phyloP scores from a whole-genome alignment of 2,113 vertebrate genomes.

The Tretioscincus oriximinensis region DNA sequence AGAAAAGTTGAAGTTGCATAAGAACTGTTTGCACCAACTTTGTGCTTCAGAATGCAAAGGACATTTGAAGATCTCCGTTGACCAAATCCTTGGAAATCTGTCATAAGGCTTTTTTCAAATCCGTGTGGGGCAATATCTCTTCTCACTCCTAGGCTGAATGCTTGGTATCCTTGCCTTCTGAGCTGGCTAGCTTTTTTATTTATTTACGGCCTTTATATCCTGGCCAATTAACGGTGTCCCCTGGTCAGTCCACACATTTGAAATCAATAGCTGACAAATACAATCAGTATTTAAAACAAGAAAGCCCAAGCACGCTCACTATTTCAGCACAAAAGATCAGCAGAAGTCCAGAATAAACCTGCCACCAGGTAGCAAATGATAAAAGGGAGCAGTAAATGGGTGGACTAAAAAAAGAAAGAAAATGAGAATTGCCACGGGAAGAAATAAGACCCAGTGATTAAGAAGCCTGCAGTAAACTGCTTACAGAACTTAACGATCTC shows the following conservation, averaged over 20 bases:
- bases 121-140: too few relatives aligned
- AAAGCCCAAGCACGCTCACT: neutral
- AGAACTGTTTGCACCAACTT: too few relatives aligned
- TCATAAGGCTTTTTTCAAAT: too few relatives aligned
- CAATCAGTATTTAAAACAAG: neutral
- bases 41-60: too few relatives aligned
- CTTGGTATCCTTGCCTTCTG: neutral
- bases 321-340: neutral
- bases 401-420: neutral
- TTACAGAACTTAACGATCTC: neutral
- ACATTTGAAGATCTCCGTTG: too few relatives aligned
- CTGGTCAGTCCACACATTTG: neutral
- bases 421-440: neutral
- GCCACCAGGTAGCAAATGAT: neutral
- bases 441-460: neutral
- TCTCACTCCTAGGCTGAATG: too few relatives aligned
- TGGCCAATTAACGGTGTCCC: neutral
- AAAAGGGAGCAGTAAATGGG: neutral
- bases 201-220: neutral
- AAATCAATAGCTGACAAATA: neutral
- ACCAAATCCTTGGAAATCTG: too few relatives aligned
- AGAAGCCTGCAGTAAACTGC: neutral
- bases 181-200: neutral
- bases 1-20: too few relatives aligned
- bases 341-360: neutral